Base-by-base conservation (phyloP, 2,888 invertebrate species). In the Belgica antarctica region DNA sequence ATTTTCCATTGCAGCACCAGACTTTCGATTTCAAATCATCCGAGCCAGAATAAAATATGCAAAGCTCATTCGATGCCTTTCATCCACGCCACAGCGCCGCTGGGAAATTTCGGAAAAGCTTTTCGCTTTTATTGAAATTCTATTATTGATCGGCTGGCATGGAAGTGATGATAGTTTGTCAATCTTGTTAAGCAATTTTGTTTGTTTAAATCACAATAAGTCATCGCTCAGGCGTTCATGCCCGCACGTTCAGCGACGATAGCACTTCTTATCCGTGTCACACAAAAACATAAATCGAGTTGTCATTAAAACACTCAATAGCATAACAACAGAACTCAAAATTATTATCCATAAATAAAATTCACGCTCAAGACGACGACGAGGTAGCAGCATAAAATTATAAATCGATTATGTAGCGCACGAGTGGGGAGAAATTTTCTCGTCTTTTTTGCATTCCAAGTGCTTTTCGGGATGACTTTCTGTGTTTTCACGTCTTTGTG, bases 341-440 rank as follows among this genome's bases (percentile, higher is more conserved):
- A 31, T n/a, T n/a, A n/a, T n/a, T n/a, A 31, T 31, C 31, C 31
- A 31, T 31, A 31, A 41, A 41, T 41, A 41, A 41, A n/a, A n/a
- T 41, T 41, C 41, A 41, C 41, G 41, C 41, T 41, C 41, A 15
- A n/a, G n/a, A 41, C 41, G 12, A n/a, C n/a, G n/a, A n/a, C 41
- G 27, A 5, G 25, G 7, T 27, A 19, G 25, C 3, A 25, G 15
- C 59, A 59, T 59, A 25, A 59, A 24, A 59, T 59, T 59, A 59
- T 59, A 22, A 59, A 59, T 59, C 59, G 59, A 59, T 59, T 59
- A 59, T 27, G 59, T 59, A 59, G 59, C 59, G n/a, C 59, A 59
- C 22, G 27, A 59, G 12, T 59, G 19, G n/a, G 59, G 8, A 27
- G 59, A 59, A 7, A 4, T 27, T 25, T 59, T 27, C 27, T 59